phyloP scores from a whole-genome alignment of 2,113 vertebrate genomes.

The western clawed frog (Xenopus tropicalis) region DNA sequence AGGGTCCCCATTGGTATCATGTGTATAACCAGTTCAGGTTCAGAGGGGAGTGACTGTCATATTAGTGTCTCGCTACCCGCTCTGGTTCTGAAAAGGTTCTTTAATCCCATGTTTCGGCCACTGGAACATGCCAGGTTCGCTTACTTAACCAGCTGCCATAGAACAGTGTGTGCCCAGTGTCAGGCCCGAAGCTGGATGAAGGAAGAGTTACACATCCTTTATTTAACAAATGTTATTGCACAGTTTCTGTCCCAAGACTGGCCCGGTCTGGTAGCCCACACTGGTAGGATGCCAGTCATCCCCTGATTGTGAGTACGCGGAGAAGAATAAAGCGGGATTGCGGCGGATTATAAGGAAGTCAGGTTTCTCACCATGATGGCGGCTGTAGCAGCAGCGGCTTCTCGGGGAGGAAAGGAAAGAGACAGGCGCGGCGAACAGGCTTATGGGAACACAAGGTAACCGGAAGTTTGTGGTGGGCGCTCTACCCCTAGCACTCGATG shows the following conservation, averaged over 20 bases:
- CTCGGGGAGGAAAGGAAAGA: slow-evolving; percentile 41
- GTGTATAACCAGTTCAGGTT: slow-evolving; percentile 3
- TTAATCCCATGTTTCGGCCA: background rate
- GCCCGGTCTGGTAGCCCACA: background rate
- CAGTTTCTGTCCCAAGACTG: background rate
- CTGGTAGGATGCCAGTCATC: background rate
- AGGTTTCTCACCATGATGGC: slow-evolving; percentile 43
- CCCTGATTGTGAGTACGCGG: accelerated
- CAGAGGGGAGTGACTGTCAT: background rate
- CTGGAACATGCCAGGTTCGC: background rate
- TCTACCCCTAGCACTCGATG: slow-evolving; percentile 1
- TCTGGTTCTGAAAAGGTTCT: slow-evolving; percentile 1
- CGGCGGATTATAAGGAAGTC: slow-evolving; percentile 9
- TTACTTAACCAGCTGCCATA: background rate
- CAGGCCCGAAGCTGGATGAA: background rate
- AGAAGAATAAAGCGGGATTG: slow-evolving; percentile 6
- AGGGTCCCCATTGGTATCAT: background rate
- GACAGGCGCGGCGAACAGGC: slow-evolving; percentile 9
- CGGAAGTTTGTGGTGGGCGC: background rate
- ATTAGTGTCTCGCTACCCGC: background rate
- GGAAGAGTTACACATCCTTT: background rate
- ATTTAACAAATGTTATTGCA: background rate
- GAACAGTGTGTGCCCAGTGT: background rate
- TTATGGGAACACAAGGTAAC: slow-evolving; percentile 23
- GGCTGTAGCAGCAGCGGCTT: slow-evolving; percentile 8